Base-by-base conservation (phyloP, 1,140 invertebrate species). In the Diorhabda sublineata region DNA sequence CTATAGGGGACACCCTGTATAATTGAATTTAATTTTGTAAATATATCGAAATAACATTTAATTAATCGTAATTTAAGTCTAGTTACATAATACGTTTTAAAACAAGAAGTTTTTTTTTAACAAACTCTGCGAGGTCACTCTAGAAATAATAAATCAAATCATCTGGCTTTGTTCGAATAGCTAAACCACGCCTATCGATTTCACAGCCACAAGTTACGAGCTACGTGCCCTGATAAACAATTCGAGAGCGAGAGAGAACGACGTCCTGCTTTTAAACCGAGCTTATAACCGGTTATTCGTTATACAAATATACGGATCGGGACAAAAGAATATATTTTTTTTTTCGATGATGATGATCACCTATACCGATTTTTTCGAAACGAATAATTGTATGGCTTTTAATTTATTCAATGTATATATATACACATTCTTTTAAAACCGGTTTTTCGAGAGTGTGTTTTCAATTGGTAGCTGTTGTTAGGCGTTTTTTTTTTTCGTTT, bases 101-200 rank as follows among this genome's bases (percentile, higher is more conserved):
- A 52, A 52, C 47, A 52, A 52, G 47, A 52, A n/a, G 47, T 52
- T 52, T 52, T 52, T 52, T 52, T 52, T 52, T 52, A 6, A 52
- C n/a, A 52, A n/a, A 26, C 26, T 26, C 26, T 8, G 47, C 47
- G 47, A 52, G 47, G 47, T 52, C 47, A 52, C n/a, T 52, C n/a
- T 6, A 8, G 47, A 52, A 52, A 52, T 52, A 26, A 26, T 26
- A 52, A 52, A 52, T 52, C 47, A 52, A 52, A 52, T 52, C 47
- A 52, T 52, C 47, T 52, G 47, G 47, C 47, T 52, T 52, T 52
- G 47, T 52, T 52, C 47, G 47, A 52, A 6, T 52, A 52, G 47
- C 47, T 6, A 52, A 8, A 52, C 47, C 47, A 52, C 47, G 47
- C 47, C 47, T 52, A 26, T n/a, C 47, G 6, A 8, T 52, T 4